Evolutionary conservation across 2,113 vertebrate genomes (phyloP), one percentile per base, ranked within the genome.

Genomic region (Sciurus niger): DNA sequence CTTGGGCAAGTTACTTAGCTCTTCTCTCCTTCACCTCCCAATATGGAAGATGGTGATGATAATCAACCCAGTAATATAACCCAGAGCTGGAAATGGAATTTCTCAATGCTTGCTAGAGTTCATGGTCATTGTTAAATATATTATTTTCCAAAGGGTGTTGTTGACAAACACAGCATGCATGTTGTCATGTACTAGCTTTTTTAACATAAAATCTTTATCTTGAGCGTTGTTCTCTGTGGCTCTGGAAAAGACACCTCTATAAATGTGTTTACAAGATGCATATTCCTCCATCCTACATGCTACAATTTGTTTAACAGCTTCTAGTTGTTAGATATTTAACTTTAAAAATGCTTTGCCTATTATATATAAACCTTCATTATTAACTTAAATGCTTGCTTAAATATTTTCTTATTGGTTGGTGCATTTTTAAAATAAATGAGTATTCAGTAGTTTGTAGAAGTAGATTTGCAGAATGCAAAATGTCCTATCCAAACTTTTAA

Each of bases 171-270:
- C 11, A 60, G 7, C 68, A 78, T 48, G 1, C 18, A 20, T 80
- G 58, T 48, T 60, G 22, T 76, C 92, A 85, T 28, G 8, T 70
- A 76, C 34, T 65, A 89, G 20, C 73, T 97, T 90, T 74, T 60
- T 93, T 60, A 46, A 1, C 2, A 68, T 96, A 97, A 89, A 80
- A 96, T 6, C n/a, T 87, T 84, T 48, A 74, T 74, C 60, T 84
- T 90, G 72, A 65, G 65, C 8, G 53, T 43, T 17, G 94, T 97
- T 76, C 37, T 24, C 0, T 74, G 25, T 22, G 22, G 25, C 17
- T 68, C 25, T n/a, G 40, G 58, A 76, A 90, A 74, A 3, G 24
- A 70, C 3, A n/a, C 46, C 5, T 53, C 5, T 34, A 34, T 46
- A 20, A 40, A 63, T 20, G 0, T 77, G 3, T 79, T 95, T 68